phyloP scores from a whole-genome alignment of 1,140 invertebrate species.

The Nomia melanderi region DNA sequence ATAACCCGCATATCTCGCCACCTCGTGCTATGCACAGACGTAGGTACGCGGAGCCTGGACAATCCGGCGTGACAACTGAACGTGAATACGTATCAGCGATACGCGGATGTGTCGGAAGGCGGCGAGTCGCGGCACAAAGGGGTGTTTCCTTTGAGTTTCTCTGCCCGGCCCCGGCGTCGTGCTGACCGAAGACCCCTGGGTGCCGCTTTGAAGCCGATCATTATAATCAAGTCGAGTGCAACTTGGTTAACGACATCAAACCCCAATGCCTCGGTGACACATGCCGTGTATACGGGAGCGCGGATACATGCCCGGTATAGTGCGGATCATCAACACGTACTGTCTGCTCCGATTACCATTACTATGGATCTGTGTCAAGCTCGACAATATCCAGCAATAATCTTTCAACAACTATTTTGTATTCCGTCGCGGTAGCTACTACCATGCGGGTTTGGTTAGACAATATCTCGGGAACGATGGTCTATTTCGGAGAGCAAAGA shows the following conservation, averaged over 20 bases:
- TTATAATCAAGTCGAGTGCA: conserved; percentile 71
- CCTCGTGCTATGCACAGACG: too few species aligned
- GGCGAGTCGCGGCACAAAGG: conserved; percentile 1
- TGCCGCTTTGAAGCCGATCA: conserved; percentile 66
- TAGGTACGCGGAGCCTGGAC: neutral
- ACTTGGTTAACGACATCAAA: conserved; percentile 69
- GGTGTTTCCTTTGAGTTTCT: conserved; percentile 59
- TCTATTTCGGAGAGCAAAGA: too few species aligned
- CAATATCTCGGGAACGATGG: too few species aligned
- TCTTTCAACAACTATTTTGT: too few species aligned
- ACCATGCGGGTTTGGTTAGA: too few species aligned
- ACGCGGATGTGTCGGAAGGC: conserved; percentile 1
- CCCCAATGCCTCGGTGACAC: conserved; percentile 42
- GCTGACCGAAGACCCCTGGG: conserved; percentile 41
- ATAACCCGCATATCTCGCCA: conserved; percentile 3
- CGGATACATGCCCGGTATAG: neutral
- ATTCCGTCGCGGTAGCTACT: too few species aligned
- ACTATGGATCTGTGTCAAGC: too few species aligned
- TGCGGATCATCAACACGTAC: neutral
- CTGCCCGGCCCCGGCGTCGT: conserved; percentile 29
- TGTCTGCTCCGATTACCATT: too few species aligned
- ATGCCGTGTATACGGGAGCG: conserved; percentile 11
- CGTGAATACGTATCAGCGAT: conserved; percentile 30
- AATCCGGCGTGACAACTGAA: conserved; percentile 25
- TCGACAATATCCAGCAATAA: too few species aligned